Conservation (phyloP, 2,888 invertebrate species). For the Ischnura elegans region DNA sequence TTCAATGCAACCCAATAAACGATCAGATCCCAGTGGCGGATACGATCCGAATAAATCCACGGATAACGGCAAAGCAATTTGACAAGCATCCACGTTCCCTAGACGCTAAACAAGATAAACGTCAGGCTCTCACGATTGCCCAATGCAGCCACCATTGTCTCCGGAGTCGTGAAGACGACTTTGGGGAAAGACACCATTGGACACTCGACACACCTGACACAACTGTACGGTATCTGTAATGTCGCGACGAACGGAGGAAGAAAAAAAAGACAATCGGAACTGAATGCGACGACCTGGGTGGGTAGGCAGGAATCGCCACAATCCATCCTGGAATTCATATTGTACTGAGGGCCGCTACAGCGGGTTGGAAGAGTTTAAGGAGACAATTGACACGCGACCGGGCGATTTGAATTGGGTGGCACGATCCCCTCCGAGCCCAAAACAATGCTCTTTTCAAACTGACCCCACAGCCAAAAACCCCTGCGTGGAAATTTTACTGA, state of each 20-base stretch:
- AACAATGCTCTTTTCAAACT: slow-evolving; percentile 49
- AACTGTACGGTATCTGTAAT: slow-evolving; percentile 23
- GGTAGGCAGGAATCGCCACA: background rate
- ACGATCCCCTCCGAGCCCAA: background rate
- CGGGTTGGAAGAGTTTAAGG: background rate
- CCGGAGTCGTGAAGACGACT: slow-evolving; percentile 15
- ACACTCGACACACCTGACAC: background rate
- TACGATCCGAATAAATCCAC: background rate
- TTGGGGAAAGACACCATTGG: background rate
- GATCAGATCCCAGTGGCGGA: background rate
- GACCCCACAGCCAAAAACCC: background rate
- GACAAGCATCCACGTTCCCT: background rate
- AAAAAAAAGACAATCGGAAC: background rate
- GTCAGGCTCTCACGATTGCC: background rate
- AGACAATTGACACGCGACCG: slow-evolving; percentile 48
- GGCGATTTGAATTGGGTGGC: slow-evolving; percentile 24
- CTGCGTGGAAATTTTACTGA: background rate
- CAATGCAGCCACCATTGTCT: background rate
- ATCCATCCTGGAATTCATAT: slow-evolving; percentile 34
- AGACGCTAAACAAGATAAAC: slow-evolving; percentile 9
- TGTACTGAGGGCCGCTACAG: background rate
- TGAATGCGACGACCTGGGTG: background rate
- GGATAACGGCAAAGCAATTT: slow-evolving; percentile 8
- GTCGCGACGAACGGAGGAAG: slow-evolving; percentile 25
- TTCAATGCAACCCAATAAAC: background rate